These are phyloP conservation scores for Rhinatrema bivittatum DNA, from an alignment of 2,797 vertebrate species.

Conservation along the genomic window DNA sequence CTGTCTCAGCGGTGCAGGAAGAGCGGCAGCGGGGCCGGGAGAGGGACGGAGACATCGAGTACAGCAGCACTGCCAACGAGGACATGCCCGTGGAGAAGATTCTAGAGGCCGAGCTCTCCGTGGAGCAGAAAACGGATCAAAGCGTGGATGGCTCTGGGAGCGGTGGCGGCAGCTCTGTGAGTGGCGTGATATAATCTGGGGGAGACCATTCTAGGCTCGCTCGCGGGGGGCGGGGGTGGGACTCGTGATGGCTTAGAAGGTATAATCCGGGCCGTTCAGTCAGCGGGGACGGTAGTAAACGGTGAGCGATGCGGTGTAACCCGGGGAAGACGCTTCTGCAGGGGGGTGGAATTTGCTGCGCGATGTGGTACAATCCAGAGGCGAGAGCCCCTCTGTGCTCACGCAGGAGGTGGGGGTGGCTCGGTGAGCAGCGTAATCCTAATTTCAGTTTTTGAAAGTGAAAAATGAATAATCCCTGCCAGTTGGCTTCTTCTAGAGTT, in stretches of 20 bases:
- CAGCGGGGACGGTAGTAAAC: not conserved
- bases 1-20: constrained; percentile 76
- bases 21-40: constrained; percentile 79
- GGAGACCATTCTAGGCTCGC: not conserved
- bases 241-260: not conserved
- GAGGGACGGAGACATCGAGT: constrained; percentile 72
- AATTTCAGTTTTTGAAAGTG: too few species aligned
- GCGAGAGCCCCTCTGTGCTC: too few species aligned
- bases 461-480: too few species aligned
- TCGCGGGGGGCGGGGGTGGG: not conserved
- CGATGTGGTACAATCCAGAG: too few species aligned
- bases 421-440: too few species aligned
- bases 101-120: constrained; percentile 83
- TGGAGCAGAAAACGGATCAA: constrained; percentile 88
- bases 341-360: too few species aligned
- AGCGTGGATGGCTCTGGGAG: constrained; percentile 72
- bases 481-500: too few species aligned
- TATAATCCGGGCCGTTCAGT: too few species aligned
- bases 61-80: constrained; percentile 71
- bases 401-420: too few species aligned
- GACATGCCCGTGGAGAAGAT: constrained; percentile 95
- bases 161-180: constrained; percentile 74
- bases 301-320: not conserved
- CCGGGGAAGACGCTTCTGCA: too few species aligned
- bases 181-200: constrained; percentile 42